Percentiles rank a stretch among this genome's conserved stretches.
These are phyloP conservation scores for Sciurus niger DNA, from an alignment of 2,113 vertebrate genomes.

Conservation along the genomic window DNA sequence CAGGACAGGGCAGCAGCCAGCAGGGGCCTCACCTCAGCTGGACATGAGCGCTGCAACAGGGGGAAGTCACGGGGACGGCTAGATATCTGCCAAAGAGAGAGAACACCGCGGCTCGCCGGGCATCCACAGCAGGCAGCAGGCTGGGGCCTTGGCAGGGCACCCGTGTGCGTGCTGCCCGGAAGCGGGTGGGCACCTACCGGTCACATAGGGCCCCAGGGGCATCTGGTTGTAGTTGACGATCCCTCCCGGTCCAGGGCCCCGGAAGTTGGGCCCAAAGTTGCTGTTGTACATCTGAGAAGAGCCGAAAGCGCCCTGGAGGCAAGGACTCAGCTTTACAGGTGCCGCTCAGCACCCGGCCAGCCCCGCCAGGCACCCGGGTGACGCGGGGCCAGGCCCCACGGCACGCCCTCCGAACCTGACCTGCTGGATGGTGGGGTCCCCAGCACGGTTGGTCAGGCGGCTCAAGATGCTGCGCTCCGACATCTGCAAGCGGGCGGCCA, in stretches of 20 bases:
- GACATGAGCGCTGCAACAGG: slow-evolving; percentile 81
- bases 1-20: accelerated
- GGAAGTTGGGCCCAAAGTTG: slow-evolving; percentile 94
- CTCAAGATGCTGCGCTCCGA: slow-evolving; percentile 98
- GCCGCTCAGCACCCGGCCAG: not conserved
- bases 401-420: slow-evolving; percentile 83
- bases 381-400: accelerated
- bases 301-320: slow-evolving; percentile 92
- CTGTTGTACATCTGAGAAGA: slow-evolving; percentile 96
- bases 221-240: slow-evolving; percentile 99
- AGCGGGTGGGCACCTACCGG: slow-evolving; percentile 89
- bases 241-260: slow-evolving; percentile 94
- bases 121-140: not conserved
- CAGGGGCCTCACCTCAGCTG: slow-evolving; percentile 85
- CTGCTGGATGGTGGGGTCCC: slow-evolving; percentile 94
- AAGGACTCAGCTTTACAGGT: not conserved
- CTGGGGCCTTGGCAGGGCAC: not conserved
- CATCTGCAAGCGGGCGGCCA: slow-evolving; percentile 98
- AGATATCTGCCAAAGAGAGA: slow-evolving; percentile 89
- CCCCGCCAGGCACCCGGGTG: accelerated
- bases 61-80: slow-evolving; percentile 81
- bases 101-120: slow-evolving; percentile 55
- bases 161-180: slow-evolving; percentile 60
- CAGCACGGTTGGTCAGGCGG: slow-evolving; percentile 96
- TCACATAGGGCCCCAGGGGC: slow-evolving; percentile 98